Conservation (phyloP, 2,888 invertebrate species). For the Netelia virgata region DNA sequence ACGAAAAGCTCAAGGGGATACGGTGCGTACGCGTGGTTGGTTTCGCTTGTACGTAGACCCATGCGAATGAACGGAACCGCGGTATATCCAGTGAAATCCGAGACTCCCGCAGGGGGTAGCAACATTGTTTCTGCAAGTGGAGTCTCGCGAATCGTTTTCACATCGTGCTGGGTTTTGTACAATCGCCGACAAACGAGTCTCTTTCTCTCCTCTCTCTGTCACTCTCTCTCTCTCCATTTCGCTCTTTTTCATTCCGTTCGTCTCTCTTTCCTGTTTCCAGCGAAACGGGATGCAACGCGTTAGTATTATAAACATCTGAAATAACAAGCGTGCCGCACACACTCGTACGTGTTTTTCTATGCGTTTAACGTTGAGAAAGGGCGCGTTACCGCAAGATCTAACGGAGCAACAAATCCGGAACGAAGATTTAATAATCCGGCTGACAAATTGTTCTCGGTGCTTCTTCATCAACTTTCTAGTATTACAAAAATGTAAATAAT, state of each 20-base stretch:
- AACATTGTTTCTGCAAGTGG: conserved; percentile 34
- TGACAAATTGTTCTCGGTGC: background rate
- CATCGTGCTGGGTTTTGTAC: conserved; percentile 19
- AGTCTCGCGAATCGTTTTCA: conserved; percentile 36
- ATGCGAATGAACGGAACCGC: conserved; percentile 25
- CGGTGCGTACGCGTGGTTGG: background rate
- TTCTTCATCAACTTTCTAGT: too few relatives aligned
- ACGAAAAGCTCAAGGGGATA: conserved; percentile 5
- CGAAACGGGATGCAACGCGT: background rate
- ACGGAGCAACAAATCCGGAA: background rate
- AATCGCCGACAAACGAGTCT: background rate
- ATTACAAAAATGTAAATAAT: too few relatives aligned
- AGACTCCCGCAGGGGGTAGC: conserved; percentile 13
- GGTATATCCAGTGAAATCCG: conserved; percentile 5
- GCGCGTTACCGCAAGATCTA: background rate
- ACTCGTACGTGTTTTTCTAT: background rate
- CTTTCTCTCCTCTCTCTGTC: background rate
- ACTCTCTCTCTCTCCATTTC: background rate
- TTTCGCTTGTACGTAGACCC: background rate
- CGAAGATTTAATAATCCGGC: background rate
- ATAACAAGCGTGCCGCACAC: background rate
- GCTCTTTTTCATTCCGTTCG: background rate
- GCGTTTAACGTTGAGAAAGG: background rate
- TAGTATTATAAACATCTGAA: background rate
- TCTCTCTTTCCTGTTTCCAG: background rate